Base-by-base conservation (phyloP, 2,113 vertebrate species). In the Atlantisia rogersi region DNA sequence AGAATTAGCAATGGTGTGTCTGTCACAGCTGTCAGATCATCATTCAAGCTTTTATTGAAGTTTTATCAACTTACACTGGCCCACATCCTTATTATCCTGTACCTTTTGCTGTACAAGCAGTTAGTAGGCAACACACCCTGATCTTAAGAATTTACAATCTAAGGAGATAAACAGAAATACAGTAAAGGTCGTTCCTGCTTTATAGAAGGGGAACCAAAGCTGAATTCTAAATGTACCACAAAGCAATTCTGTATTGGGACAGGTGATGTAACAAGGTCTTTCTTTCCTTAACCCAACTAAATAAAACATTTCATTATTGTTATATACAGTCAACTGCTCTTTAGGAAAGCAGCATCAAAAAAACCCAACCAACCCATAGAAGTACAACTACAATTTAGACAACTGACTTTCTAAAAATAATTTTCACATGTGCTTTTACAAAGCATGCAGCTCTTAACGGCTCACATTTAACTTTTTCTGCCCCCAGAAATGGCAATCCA, bases 401-500 rank as follows among this genome's bases (percentile, higher is more conserved):
- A 93, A 88, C 1, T 58, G 40, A 29, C 18, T 75, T 88, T 75
- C 50, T 69, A 84, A 65, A 94, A 85, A 31, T 59, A 83, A 26
- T 82, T 90, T 83, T 93, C 56, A 8, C 70, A 83, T 80, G 28
- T 92, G 82, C 89, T 96, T 46, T 89, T 84, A 93, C 31, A 73
- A 90, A 96, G 73, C 90, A 50, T 89, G 44, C 19, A 89, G 86
- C 56, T 20, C 56, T 74, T 81, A 76, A 89, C 58, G 52, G 93
- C 69, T 91, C 85, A 94, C n/a, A 91, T 95, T 95, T 92, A 73
- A 97, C 64, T 97, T 94, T 97, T 85, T 97, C 92, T 97, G 94
- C 63, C 94, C 91, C 68, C 97, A 99, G 98, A 98, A 98, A 99
- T 67, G 98, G 98, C 77, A 98, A 98, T 84, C 98, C 98, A 60